Conservation (phyloP, 1,140 invertebrate genomes). For the Scaptodrosophila lebanonensis region DNA sequence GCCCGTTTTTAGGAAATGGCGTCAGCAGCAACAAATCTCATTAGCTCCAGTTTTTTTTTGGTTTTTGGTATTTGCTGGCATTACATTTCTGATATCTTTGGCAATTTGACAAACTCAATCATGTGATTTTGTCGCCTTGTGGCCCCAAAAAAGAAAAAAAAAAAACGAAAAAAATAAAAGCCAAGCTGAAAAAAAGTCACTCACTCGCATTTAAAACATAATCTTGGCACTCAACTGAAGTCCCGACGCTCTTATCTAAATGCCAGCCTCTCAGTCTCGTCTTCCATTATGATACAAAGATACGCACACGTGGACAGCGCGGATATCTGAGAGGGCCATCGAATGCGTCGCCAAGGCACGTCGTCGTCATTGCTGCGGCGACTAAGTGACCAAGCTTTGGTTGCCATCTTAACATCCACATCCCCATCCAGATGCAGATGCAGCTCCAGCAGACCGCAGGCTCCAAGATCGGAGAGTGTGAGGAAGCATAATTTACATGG, state of each 20-base stretch:
- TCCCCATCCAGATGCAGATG: too few relatives aligned
- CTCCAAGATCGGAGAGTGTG: slow-evolving; percentile 68
- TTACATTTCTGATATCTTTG: slow-evolving; percentile 13
- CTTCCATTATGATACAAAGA: slow-evolving; percentile 77
- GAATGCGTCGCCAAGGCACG: slow-evolving; percentile 54
- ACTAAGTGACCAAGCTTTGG: too few relatives aligned
- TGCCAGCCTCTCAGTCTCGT: slow-evolving; percentile 77
- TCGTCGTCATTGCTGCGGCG: slow-evolving; percentile 39
- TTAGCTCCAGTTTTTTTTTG: slow-evolving; percentile 55
- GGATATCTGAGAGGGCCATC: slow-evolving; percentile 55
- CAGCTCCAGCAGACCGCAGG: neutral
- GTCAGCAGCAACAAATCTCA: slow-evolving; percentile 44
- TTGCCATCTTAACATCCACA: too few relatives aligned
- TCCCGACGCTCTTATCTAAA: slow-evolving; percentile 70
- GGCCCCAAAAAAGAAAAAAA: too few relatives aligned
- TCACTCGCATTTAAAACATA: slow-evolving; percentile 68
- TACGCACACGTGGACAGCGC: slow-evolving; percentile 60
- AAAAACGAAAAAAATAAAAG: too few relatives aligned
- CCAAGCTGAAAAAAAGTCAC: too few relatives aligned
- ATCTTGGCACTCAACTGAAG: slow-evolving; percentile 60
- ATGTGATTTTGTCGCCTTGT: slow-evolving; percentile 46
- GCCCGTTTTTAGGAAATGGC: too few relatives aligned
- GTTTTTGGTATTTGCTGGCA: slow-evolving; percentile 38
- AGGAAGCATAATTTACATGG: slow-evolving; percentile 76
- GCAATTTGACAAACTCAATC: slow-evolving; percentile 38